Base-by-base conservation (phyloP, 2,113 vertebrate genomes). In the Formicarius rufipectus region DNA sequence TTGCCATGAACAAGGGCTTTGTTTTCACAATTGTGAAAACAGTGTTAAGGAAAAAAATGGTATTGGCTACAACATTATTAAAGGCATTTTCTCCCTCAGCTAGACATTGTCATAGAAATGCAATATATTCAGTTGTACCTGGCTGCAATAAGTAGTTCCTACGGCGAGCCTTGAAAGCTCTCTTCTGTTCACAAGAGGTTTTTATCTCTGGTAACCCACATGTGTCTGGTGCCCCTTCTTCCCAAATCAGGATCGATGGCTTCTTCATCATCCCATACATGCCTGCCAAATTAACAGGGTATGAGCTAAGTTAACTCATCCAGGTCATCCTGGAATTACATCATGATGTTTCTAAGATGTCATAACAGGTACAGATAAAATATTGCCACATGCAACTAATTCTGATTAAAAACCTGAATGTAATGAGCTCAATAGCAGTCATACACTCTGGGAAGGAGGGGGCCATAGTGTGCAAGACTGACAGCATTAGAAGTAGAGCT, bases 181-280 rank as follows among this genome's bases (percentile, higher is more conserved):
- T 63, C 77, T 87, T 96, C 45, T 27, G 42, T 37, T 45, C 64
- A 6, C 1, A 50, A 33, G 86, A 53, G 9, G 4, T 5, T 88
- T 76, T 86, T 47, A 7, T 62, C 52, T 67, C 31, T 0, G 62
- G 55, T 69, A 42, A 18, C 12, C 7, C 33, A 0, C 0, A 0
- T 8, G 20, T n/a, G 30, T 94, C 62, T 75, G 24, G 14, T 42
- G 89, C 66, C 3, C 64, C 85, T 56, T 97, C 91, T 67, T 95
- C 96, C 96, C 94, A 94, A n/a, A 96, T 89, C 50, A 89, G 75
- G 52, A 95, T 58, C 2, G 94, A 96, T 0, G 93, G 95, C 42
- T 90, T 97, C 87, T 87, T 97, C 95, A 95, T 96, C 75, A n/a
- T n/a, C 24, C 94, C 79, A 2, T 80, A 91, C n/a, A 39, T 67